Conservation (phyloP, 2,888 invertebrate species). For the Pardosa pseudoannulata region DNA sequence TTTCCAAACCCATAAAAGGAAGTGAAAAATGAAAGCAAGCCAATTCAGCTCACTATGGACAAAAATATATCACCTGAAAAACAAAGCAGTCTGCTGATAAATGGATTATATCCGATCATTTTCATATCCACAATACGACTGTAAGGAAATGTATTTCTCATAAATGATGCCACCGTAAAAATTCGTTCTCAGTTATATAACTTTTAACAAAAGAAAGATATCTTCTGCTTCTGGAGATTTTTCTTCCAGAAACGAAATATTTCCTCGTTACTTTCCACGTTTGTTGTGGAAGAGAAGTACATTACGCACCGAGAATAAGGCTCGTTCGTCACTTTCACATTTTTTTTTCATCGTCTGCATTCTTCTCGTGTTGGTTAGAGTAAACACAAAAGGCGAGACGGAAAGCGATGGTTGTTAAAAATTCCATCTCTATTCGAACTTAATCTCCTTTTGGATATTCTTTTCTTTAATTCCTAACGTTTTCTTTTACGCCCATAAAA, state of each 20-base stretch:
- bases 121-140: not conserved
- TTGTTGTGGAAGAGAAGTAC: not conserved
- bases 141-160: not conserved
- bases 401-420: not conserved
- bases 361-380: not conserved
- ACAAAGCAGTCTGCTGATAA: not conserved
- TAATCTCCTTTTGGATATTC: not conserved
- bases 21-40: not conserved
- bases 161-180: not conserved
- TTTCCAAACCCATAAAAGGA: too few species aligned
- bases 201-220: not conserved
- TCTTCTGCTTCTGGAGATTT: not conserved
- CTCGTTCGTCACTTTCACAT: not conserved
- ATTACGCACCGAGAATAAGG: not conserved
- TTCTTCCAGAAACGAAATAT: not conserved
- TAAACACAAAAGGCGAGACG: not conserved
- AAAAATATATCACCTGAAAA: too few species aligned
- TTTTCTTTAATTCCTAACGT: too few species aligned
- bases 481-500: too few species aligned
- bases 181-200: not conserved
- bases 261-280: not conserved
- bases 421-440: not conserved
- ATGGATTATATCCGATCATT: not conserved
- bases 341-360: not conserved
- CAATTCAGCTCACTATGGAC: not conserved